These are phyloP conservation scores for Stichopus horrens DNA, from an alignment of 53 echinoderm and acorn worm genomes.

Conservation along the genomic window DNA sequence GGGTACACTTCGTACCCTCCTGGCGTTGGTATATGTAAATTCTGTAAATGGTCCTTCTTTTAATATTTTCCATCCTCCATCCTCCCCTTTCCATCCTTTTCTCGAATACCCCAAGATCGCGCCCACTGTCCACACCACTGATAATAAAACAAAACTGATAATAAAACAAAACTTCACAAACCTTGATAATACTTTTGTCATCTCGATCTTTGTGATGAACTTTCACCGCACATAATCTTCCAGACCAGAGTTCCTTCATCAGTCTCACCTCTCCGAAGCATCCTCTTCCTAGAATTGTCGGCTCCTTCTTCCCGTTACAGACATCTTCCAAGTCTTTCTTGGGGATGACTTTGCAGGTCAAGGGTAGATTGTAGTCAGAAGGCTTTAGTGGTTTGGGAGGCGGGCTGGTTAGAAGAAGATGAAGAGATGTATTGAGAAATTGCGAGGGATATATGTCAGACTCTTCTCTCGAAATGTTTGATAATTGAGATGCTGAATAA, in stretches of 20 bases:
- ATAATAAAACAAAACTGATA: not conserved
- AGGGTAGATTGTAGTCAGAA: not conserved
- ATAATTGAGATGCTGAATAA: too few species aligned
- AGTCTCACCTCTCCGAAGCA: not conserved
- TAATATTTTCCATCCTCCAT: too few species aligned
- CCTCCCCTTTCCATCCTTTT: too few species aligned
- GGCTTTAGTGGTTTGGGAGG: not conserved
- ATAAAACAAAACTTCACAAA: not conserved
- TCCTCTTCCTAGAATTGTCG: slow-evolving; percentile 17
- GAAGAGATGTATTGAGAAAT: too few species aligned
- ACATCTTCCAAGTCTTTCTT: slow-evolving; percentile 16
- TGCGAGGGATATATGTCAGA: too few species aligned
- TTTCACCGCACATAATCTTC: slow-evolving; percentile 18
- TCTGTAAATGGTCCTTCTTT: too few species aligned
- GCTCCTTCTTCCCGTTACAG: not conserved
- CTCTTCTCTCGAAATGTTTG: too few species aligned
- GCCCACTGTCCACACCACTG: too few species aligned
- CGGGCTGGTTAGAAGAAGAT: not conserved
- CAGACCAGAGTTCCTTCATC: not conserved
- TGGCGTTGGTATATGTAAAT: too few species aligned
- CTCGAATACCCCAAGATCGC: too few species aligned
- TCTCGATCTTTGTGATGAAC: slow-evolving; percentile 6
- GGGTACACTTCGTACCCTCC: too few species aligned
- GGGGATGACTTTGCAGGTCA: not conserved
- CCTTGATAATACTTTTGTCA: not conserved